Base-by-base conservation (phyloP, 2,113 vertebrate genomes). In the Nesogale talazaci region DNA sequence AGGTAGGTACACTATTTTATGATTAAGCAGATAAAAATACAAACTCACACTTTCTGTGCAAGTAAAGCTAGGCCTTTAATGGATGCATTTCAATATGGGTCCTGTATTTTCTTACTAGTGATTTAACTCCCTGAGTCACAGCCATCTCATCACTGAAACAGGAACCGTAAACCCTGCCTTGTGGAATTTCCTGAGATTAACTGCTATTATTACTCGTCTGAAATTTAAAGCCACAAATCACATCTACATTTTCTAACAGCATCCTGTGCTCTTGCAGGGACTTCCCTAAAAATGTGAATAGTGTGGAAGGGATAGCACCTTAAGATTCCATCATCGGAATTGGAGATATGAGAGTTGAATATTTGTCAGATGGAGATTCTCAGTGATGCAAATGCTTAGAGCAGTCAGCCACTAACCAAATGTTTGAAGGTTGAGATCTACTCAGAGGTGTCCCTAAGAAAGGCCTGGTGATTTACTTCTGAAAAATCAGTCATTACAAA, bases 141-240 rank as follows among this genome's bases (percentile, higher is more conserved):
- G 84, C 69, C n/a, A 36, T 46, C 84, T 52, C 63, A 65, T 27
- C 90, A 9, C 46, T 65, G 88, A 63, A 93, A 63, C 77, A 31
- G 40, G 40, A 81, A 57, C 69, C 57, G 69, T 75, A n/a, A 96
- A 78, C 34, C 11, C 0, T 29, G 40, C 22, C 86, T 90, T 79
- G 83, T 1, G 46, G 46, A 52, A 52, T 9, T 8, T 12, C 14
- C 46, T 52, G 46, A 52, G 46, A 52, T 52, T 52, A 12, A 52
- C 42, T 63, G 4, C 36, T 88, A 70, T 31, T 56, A 63, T 34
- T 59, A 76, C 86, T 76, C 52, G 38, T 7, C 74, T 78, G 76
- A 85, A 92, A 23, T 86, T 81, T 25, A 42, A 83, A 88, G 87
- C 46, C 75, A 40, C 88, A 46, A 77, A 90, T 29, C 31, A 36